Conservation (phyloP, 2,113 vertebrate species). For the Tragelaphus buxtoni region DNA sequence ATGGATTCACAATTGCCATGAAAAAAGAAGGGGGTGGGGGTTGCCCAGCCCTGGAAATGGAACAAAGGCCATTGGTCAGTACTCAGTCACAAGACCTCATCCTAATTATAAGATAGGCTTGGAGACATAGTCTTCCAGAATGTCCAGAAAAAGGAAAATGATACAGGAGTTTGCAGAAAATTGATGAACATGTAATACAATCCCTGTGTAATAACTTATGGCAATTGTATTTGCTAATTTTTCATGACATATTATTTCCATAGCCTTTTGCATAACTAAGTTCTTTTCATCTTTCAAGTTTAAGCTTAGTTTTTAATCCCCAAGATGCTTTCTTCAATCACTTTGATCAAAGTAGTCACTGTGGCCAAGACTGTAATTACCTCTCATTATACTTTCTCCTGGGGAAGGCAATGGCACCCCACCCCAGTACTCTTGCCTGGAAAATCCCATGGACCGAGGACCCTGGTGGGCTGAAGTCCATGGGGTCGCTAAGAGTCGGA, state of each 20-base stretch:
- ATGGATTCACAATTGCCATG: neutral
- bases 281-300: neutral
- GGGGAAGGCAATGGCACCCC: too few species aligned
- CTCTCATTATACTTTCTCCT: neutral
- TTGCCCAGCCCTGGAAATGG: neutral
- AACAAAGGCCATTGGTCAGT: neutral
- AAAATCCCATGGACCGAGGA: too few species aligned
- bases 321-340: neutral
- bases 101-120: neutral
- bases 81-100: neutral
- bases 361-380: neutral
- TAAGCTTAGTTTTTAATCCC: neutral
- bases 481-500: too few species aligned
- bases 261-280: neutral
- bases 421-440: too few species aligned
- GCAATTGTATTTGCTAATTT: neutral
- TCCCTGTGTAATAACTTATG: neutral
- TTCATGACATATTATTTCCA: neutral
- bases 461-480: accelerated
- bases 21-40: neutral
- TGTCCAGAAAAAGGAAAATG: neutral
- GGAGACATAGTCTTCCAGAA: neutral
- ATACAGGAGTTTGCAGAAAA: neutral
- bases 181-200: neutral
- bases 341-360: neutral